phyloP scores from a whole-genome alignment of 2,888 invertebrate genomes.

The Xylocampa areola region DNA sequence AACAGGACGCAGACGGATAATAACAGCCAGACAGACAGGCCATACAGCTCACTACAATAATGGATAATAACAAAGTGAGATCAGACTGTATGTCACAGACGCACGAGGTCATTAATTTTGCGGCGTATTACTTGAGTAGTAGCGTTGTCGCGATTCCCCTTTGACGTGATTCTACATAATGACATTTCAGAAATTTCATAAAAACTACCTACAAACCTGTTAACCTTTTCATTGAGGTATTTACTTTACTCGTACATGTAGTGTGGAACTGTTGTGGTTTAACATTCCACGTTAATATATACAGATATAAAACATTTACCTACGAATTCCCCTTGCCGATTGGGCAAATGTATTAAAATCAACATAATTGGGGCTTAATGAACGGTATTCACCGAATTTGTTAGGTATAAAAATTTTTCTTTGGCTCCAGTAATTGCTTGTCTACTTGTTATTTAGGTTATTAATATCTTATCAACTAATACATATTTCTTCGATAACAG shows the following conservation, averaged over 20 bases:
- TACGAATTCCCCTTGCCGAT: constrained; percentile 33
- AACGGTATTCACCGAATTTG: constrained; percentile 55
- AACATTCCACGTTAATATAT: constrained; percentile 32
- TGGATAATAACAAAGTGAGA: constrained; percentile 47
- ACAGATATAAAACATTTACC: constrained; percentile 37
- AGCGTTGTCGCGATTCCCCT: constrained; percentile 34
- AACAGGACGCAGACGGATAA: constrained; percentile 51
- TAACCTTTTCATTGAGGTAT: constrained; percentile 62
- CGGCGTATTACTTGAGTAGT: constrained; percentile 52
- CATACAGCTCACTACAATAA: constrained; percentile 31
- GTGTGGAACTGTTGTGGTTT: constrained; percentile 46
- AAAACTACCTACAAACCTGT: constrained; percentile 55
- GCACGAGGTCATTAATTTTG: constrained; percentile 52
- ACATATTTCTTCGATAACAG: constrained; percentile 35
- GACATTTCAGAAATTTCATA: constrained; percentile 58
- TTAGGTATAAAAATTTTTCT: constrained; percentile 55
- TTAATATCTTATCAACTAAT: constrained; percentile 30
- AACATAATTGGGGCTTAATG: constrained; percentile 63
- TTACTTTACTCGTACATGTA: constrained; percentile 51
- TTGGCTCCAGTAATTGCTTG: constrained; percentile 45
- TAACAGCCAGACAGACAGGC: constrained; percentile 46
- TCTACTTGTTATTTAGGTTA: constrained; percentile 43
- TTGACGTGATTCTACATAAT: constrained; percentile 50
- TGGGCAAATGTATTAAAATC: constrained; percentile 54
- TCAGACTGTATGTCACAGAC: constrained; percentile 41